Conservation (phyloP, 1,140 invertebrate genomes). For the Macrobrachium rosenbergii region DNA sequence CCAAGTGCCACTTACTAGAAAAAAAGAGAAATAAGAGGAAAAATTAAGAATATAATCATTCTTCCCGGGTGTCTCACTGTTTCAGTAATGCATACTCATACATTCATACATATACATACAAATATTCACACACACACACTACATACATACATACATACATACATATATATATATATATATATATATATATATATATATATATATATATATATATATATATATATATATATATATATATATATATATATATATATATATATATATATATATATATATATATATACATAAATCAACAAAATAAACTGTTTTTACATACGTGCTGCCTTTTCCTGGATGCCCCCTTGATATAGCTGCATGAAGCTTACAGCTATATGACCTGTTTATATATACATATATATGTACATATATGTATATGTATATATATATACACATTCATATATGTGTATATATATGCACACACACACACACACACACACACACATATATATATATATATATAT, state of each 20-base stretch:
- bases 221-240: background rate
- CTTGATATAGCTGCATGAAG: background rate
- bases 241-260: background rate
- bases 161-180: no score
- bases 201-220: constrained; percentile 42
- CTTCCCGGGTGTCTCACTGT: no score
- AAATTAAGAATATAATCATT: no score
- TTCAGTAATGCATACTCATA: no score
- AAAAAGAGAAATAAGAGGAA: no score
- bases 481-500: background rate
- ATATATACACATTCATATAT: constrained; percentile 8
- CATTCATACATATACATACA: no score
- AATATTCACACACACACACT: no score
- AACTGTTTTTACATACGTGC: background rate
- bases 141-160: no score
- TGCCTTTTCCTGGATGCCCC: background rate
- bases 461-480: no score
- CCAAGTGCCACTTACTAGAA: no score
- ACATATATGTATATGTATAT: background rate
- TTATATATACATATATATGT: constrained; percentile 3
- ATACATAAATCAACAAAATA: background rate
- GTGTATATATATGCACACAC: background rate
- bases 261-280: constrained; percentile 14
- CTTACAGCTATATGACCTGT: background rate
- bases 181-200: constrained; percentile 46